These are phyloP conservation scores for Limanda limanda DNA, from an alignment of 2,113 vertebrate species.

Conservation along the genomic window DNA sequence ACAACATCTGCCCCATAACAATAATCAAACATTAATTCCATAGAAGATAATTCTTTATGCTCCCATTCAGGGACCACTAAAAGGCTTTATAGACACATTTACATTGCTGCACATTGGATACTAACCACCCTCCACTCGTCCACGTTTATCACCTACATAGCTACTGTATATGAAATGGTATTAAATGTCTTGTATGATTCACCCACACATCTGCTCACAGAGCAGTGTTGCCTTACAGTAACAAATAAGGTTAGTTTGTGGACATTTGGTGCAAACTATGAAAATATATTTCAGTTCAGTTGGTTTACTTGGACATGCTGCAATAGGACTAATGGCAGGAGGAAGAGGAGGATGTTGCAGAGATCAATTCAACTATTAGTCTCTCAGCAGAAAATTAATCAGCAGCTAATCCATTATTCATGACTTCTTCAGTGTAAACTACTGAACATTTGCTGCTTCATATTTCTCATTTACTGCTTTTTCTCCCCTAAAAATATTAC, in stretches of 20 bases:
- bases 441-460: background rate
- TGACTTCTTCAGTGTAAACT: background rate
- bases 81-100: constrained; percentile 14
- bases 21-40: constrained; percentile 22
- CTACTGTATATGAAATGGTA: constrained; percentile 5
- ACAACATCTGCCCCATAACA: constrained; percentile 9
- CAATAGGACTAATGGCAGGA: background rate
- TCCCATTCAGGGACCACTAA: background rate
- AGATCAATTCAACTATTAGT: background rate
- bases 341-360: background rate
- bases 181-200: constrained; percentile 5
- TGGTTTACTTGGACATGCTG: background rate
- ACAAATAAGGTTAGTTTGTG: background rate
- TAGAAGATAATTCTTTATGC: background rate
- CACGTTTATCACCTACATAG: constrained; percentile 6
- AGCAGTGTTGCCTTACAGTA: background rate
- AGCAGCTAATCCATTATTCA: background rate
- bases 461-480: background rate
- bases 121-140: background rate
- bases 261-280: background rate
- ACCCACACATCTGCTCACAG: background rate
- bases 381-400: too few species aligned
- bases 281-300: background rate
- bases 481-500: too few species aligned
- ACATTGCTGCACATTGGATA: background rate